Evolutionary conservation across 1,140 invertebrate genomes (phyloP), one percentile per base, ranked within the genome.

Genomic region (Pteromalus puparum): DNA sequence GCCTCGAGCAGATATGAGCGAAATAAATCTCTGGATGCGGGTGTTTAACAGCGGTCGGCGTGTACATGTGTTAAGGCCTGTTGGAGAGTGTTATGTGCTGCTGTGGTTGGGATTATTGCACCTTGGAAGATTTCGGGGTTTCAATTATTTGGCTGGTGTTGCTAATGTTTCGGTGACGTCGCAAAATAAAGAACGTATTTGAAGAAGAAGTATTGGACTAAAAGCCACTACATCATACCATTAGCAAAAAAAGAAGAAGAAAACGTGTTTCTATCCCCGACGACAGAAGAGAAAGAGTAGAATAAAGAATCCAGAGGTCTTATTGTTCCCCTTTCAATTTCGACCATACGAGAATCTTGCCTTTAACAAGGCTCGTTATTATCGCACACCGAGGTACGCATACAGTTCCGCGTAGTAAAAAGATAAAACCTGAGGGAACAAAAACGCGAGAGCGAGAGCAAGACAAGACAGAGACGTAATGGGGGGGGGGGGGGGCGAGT

Each of bases 21-120:
- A 88, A 87, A 92, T 92, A 92, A 92, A 92, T 92, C 89, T 91
- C 84, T 2, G 83, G 83, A 90, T 90, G 90, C 87, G 87, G 87
- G 88, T 86, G 87, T 89, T 90, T 90, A 90, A 88, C 87, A 85
- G 87, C 88, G 87, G 1, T 87, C 86, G 82, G 84, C 53, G 86
- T 85, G 83, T 61, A 80, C 79, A 82, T 67, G 53, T 48, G 86
- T 88, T 88, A 28, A 42, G 38, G 77, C 42, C 61, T 48, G 24
- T 28, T 46, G 12, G 15, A 68, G 24, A 28, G 86, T 24, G 67
- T 89, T 87, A 86, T 85, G 85, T 73, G 68, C 2, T 38, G 30
- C 18, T 73, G 72, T 24, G 67, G 67, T 30, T 30, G 26, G 67
- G 24, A 30, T 70, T 28, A 70, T 21, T 61, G 53, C 53, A n/a